phyloP scores from a whole-genome alignment of 2,888 invertebrate genomes.

The Xestoiulus laeticollis region DNA sequence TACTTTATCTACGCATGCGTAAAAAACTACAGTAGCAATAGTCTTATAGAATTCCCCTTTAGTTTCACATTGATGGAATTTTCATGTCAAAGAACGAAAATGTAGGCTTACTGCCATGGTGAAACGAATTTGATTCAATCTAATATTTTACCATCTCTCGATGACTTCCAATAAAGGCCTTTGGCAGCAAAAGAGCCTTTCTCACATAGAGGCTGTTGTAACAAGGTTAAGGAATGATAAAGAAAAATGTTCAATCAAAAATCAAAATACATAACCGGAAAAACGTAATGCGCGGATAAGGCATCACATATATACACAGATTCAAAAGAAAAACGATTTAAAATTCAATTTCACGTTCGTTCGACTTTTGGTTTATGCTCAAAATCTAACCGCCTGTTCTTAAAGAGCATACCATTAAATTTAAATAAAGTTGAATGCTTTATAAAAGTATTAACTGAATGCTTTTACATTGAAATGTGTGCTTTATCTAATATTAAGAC shows the following conservation, averaged over 20 bases:
- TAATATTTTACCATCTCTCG: slow-evolving; percentile 30
- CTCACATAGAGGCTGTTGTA: background rate
- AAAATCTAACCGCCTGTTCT: background rate
- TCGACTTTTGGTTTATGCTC: background rate
- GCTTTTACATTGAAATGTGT: no score
- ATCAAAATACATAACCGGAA: slow-evolving; percentile 21
- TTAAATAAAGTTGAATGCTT: background rate
- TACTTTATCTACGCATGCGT: background rate
- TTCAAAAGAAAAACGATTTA: background rate
- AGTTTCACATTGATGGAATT: slow-evolving; percentile 11
- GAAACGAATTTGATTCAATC: slow-evolving; percentile 24
- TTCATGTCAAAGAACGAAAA: background rate
- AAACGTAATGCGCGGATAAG: background rate
- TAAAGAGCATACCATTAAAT: background rate
- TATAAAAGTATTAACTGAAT: no score
- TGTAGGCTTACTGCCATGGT: background rate
- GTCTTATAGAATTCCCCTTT: background rate
- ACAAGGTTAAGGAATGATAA: slow-evolving; percentile 9
- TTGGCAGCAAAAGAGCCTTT: background rate
- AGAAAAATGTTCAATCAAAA: slow-evolving; percentile 43
- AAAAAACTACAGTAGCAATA: background rate
- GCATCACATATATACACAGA: background rate
- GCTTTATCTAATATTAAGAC: no score
- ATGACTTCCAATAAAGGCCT: slow-evolving; percentile 14
- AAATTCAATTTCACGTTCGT: slow-evolving; percentile 8